Evolutionary conservation across 2,113 vertebrate genomes (phyloP), one percentile per base, ranked within the genome.

Genomic region (Callithrix jacchus): DNA sequence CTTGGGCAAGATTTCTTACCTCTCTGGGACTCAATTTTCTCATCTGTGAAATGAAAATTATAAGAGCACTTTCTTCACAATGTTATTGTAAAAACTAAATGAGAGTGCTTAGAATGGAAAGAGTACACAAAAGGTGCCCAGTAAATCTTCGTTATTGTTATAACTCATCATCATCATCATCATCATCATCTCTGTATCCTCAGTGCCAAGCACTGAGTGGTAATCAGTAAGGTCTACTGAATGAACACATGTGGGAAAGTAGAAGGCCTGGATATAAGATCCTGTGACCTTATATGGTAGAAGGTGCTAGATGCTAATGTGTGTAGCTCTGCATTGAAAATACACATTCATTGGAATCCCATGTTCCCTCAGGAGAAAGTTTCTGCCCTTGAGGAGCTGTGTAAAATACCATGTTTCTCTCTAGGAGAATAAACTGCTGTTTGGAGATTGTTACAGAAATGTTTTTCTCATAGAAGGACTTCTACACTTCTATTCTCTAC

Each of bases 101-200:
- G 40, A 95, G 47, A 90, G 49, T 91, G 32, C 42, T 90, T 87
- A 96, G 47, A 70, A 70, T 20, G 91, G 30, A 70, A 37, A 54
- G n/a, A 70, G 40, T 42, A 68, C 37, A 54, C 6, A 87, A 77
- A 66, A 77, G 61, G 23, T 70, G 49, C 58, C 30, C 17, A 87
- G 18, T 80, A 81, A 86, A 58, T 81, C 79, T 61, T 54, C 47
- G 8, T 27, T 66, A 23, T 86, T 73, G 17, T 89, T 80, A 13
- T 70, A 70, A 64, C 73, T 56, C 14, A 82, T 40, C 23, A 58
- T 25, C 23, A 61, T 25, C 56, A 56, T 56, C 58, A 61, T 61
- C 25, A 4, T 58, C 58, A 83, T 66, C 25, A 73, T 73, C 27
- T 92, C 37, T 89, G 17, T 47, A 64, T 87, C 49, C 64, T 92